These are phyloP conservation scores for Phalacrocorax brasilianus DNA, from an alignment of 2,113 vertebrate species.

Conservation along the genomic window DNA sequence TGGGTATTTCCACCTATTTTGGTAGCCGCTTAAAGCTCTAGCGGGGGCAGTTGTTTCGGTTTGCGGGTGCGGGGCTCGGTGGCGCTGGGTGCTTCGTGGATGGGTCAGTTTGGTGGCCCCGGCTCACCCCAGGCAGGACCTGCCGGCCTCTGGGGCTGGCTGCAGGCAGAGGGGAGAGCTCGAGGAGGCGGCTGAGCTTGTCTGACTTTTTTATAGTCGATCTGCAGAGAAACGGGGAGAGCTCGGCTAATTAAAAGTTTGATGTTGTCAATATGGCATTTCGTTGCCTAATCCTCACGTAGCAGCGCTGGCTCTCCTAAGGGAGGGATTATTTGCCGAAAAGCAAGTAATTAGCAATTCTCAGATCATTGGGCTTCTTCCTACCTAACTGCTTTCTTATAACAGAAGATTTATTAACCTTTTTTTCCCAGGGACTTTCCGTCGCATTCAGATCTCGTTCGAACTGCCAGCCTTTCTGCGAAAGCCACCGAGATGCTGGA, in stretches of 20 bases:
- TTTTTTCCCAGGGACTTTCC: not conserved
- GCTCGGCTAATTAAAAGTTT: not conserved
- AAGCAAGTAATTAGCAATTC: not conserved
- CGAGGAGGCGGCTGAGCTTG: accelerated
- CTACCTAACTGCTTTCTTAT: not conserved
- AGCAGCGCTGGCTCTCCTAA: not conserved
- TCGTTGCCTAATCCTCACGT: not conserved
- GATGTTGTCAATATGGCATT: not conserved
- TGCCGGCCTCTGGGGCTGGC: not conserved
- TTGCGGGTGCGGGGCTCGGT: not conserved
- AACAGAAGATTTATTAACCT: not conserved
- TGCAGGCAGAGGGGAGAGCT: not conserved
- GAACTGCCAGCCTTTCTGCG: not conserved
- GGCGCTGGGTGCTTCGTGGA: not conserved
- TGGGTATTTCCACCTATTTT: not conserved
- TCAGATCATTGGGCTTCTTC: not conserved
- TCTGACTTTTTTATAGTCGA: not conserved
- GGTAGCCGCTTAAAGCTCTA: not conserved
- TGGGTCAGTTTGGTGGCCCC: not conserved
- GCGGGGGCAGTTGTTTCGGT: accelerated
- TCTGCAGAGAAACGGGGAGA: not conserved
- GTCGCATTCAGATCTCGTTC: accelerated
- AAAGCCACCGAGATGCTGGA: not conserved
- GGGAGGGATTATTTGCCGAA: not conserved
- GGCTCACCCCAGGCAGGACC: not conserved